These are phyloP conservation scores for Parauchenoglanis ngamensis DNA, from an alignment of 2,797 vertebrate species.

Conservation along the genomic window DNA sequence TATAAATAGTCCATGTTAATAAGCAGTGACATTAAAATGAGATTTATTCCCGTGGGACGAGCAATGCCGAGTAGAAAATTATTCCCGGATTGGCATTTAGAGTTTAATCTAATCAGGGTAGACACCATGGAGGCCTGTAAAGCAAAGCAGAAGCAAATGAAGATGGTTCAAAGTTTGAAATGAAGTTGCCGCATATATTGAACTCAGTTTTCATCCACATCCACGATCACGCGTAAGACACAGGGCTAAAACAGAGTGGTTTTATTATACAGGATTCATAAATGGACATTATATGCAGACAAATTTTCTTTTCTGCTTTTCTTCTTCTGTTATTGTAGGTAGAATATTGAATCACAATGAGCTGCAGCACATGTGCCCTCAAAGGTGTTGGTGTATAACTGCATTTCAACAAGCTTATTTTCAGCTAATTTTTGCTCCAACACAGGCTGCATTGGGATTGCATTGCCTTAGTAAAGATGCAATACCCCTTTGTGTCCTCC, in stretches of 20 bases:
- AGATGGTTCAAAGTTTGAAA: conserved; percentile 45
- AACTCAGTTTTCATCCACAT: conserved; percentile 19
- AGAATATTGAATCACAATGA: conserved; percentile 1
- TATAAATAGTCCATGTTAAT: conserved; percentile 61
- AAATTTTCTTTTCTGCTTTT: not conserved
- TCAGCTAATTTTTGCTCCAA: conserved; percentile 20
- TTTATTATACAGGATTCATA: not conserved
- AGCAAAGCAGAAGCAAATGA: conserved; percentile 46
- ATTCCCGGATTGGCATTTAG: conserved; percentile 59
- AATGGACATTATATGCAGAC: not conserved
- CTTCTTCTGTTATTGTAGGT: not conserved
- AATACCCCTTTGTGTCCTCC: conserved; percentile 65
- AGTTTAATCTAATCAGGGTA: conserved; percentile 58
- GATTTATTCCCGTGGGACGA: conserved; percentile 56
- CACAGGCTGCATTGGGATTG: conserved; percentile 39
- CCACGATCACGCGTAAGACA: not conserved
- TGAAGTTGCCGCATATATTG: conserved; percentile 39
- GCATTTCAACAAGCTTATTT: conserved; percentile 17
- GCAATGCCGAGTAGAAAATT: conserved; percentile 53
- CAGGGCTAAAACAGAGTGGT: not conserved
- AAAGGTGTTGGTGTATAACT: conserved; percentile 16
- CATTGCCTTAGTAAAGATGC: conserved; percentile 55
- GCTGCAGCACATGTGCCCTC: not conserved
- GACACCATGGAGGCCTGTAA: conserved; percentile 52
- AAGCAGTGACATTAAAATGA: conserved; percentile 60